Conservation (phyloP, 37 sponge, comb jelly and placozoan species). For the Lycopodina hypogea region DNA sequence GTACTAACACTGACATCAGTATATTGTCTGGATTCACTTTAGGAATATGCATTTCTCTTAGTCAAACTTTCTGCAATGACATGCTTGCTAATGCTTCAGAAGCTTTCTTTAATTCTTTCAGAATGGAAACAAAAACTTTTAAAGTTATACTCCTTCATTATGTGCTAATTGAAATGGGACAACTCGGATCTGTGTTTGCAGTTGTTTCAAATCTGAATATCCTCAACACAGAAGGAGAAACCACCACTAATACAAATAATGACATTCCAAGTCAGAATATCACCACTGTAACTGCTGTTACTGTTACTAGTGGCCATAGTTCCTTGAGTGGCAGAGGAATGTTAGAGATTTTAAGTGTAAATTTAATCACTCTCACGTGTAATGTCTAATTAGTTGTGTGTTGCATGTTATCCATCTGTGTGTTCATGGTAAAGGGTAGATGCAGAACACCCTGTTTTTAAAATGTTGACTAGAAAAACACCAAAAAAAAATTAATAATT, state of each 20-base stretch:
- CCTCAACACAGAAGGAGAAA: background rate
- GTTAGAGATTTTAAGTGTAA: background rate
- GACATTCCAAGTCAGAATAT: background rate
- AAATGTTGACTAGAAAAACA: no score
- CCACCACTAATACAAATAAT: background rate
- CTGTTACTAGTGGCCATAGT: background rate
- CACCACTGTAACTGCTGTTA: background rate
- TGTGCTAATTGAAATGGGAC: background rate
- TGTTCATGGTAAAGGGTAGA: no score
- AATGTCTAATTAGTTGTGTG: no score
- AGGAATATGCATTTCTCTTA: background rate
- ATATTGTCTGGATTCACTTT: background rate
- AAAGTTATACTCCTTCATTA: constrained; percentile 14
- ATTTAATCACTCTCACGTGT: no score
- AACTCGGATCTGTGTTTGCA: background rate
- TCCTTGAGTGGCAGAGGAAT: background rate
- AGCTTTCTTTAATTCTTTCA: background rate
- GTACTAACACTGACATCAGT: background rate
- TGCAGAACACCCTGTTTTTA: no score
- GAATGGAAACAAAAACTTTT: background rate
- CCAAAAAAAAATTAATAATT: no score
- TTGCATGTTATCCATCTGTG: no score
- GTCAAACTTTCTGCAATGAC: background rate
- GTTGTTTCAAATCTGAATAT: background rate
- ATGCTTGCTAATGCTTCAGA: background rate